Evolutionary conservation across 2,113 vertebrate genomes (phyloP), one percentile per base, ranked within the genome.

Genomic region (Phyllostomus discolor): DNA sequence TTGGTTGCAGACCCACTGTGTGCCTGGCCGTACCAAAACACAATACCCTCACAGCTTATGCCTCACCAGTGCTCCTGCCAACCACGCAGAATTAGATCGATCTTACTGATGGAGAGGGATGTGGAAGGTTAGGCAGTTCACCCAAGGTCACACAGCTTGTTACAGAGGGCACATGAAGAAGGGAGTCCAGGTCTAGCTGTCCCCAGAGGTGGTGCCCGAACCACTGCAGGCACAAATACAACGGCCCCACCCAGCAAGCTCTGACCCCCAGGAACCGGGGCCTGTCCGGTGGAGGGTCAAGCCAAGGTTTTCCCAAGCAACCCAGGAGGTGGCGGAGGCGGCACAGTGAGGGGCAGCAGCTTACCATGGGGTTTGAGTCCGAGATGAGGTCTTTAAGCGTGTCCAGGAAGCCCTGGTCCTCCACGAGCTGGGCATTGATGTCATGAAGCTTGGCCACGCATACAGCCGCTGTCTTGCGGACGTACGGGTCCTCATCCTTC

Each of bases 311-410:
- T 81, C 38, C 26, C 84, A 82, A 54, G 38, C 28, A 84, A 87
- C 17, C 35, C 26, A 86, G 54, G 2, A 82, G 41, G 72, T 57
- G 10, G 43, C 4, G 1, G 69, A 1, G 2, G 35, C 35, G 38
- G 35, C 33, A 10, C 2, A 10, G 22, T 15, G 0, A 33, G 33
- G 7, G 64, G 0, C 0, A 6, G 72, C 7, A 64, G n/a, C 96
- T 98, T 96, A 99, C 99, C 99, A 99, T 99, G 88, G 99, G 99
- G 98, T 99, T 99, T 70, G 99, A 99, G 98, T 99, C 99, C 0
- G 99, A 99, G 97, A 99, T 99, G 89, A 99, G 99, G 96, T 99
- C 99, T 97, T 99, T 99, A 17, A 99, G 98, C 9, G 99, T 99
- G 97, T 99, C 99, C 96, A 99, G 98, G 97, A 99, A 99, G 89